Conservation (phyloP, 2,113 vertebrate species). For the Pygoscelis adeliae region DNA sequence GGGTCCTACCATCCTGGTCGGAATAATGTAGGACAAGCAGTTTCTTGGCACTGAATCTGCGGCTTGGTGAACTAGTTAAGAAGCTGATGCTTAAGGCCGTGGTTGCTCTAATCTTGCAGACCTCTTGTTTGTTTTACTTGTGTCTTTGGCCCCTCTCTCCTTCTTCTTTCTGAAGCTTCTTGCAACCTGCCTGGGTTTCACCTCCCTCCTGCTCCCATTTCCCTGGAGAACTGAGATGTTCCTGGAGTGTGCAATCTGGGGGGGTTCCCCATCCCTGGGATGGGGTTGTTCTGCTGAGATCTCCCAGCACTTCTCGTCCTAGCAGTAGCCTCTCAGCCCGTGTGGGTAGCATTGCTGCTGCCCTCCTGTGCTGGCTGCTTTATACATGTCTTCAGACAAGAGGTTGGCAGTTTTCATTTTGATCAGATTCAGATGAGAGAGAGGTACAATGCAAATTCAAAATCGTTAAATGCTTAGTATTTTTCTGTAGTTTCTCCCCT, state of each 20-base stretch:
- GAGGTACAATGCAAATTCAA: neutral
- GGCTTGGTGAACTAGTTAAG: neutral
- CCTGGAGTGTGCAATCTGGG: neutral
- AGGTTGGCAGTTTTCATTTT: neutral
- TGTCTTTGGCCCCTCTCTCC: neutral
- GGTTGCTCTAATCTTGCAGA: neutral
- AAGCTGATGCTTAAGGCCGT: neutral
- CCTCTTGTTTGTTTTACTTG: neutral
- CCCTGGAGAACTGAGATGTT: neutral
- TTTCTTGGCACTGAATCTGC: neutral
- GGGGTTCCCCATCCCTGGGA: neutral
- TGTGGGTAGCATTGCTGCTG: fast-evolving
- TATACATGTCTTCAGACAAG: neutral
- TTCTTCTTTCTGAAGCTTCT: neutral
- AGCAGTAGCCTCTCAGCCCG: neutral
- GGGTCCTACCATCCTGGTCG: neutral
- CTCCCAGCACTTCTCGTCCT: neutral
- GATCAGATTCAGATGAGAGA: neutral
- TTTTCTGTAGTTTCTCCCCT: neutral
- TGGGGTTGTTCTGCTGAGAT: neutral
- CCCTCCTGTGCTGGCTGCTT: neutral
- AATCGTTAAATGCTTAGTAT: neutral
- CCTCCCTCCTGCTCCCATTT: neutral
- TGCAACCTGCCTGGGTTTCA: neutral
- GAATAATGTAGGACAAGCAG: neutral